Evolutionary conservation across 2,113 vertebrate genomes (phyloP).

Genomic region (Neotragus pygmaeus): DNA sequence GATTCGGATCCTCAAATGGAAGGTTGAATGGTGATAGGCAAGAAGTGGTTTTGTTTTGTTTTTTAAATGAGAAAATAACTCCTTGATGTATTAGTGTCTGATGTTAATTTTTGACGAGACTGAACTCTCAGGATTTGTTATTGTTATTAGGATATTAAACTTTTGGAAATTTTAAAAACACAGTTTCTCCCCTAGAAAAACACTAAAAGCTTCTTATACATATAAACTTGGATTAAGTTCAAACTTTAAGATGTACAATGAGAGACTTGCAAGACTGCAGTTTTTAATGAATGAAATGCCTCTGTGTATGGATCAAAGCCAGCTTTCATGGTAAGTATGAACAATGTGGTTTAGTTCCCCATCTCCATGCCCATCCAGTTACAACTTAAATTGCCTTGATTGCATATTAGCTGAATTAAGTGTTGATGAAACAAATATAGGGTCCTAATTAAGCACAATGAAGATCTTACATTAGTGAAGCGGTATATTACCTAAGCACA

Average conservation of each 20-base stretch:
- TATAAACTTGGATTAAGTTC: background rate
- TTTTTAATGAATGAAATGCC: constrained; percentile 12
- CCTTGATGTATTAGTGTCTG: background rate
- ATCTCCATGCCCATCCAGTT: background rate
- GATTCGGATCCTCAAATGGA: background rate
- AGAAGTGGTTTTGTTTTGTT: background rate
- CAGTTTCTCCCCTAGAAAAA: background rate
- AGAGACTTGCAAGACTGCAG: background rate
- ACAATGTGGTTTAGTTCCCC: background rate
- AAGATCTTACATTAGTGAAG: background rate
- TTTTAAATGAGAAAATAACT: background rate
- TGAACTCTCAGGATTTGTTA: background rate
- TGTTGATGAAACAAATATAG: background rate
- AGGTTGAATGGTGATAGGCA: background rate
- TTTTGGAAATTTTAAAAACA: background rate
- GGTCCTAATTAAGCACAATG: background rate
- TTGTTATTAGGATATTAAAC: background rate
- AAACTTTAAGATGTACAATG: background rate
- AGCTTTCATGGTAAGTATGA: background rate
- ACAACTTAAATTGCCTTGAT: background rate
- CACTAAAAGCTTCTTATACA: background rate
- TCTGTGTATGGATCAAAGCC: background rate
- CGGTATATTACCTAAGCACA: background rate
- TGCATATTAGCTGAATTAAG: constrained; percentile 15
- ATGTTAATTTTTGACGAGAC: constrained; percentile 22